A percentile compares a stretch with the other conserved stretches of the same genome.
These are phyloP conservation scores for Sturmia bella DNA, from an alignment of 2,888 invertebrate genomes.

Conservation along the genomic window DNA sequence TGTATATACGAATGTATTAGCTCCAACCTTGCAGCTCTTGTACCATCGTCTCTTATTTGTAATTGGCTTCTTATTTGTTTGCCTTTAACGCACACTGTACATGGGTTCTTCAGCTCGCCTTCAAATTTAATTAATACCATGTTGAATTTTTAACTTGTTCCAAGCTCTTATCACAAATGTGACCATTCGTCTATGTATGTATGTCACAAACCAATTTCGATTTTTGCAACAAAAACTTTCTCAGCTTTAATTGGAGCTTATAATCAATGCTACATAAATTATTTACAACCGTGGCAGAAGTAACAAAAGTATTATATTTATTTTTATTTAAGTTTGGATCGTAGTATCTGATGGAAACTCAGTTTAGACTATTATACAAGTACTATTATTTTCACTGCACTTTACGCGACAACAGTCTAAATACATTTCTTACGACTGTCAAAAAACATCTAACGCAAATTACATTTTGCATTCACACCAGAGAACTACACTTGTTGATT, in stretches of 20 bases:
- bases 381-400: too few species aligned
- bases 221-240: too few species aligned
- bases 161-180: conserved; percentile 68
- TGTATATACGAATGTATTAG: conserved; percentile 57
- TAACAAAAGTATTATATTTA: background rate
- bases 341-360: too few species aligned
- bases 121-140: conserved; percentile 26
- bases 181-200: conserved; percentile 70
- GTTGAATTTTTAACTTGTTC: conserved; percentile 46
- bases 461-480: too few species aligned
- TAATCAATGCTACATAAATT: background rate
- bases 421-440: too few species aligned
- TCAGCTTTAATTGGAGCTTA: too few species aligned
- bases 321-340: too few species aligned
- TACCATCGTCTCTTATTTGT: conserved; percentile 44
- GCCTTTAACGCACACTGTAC: conserved; percentile 51
- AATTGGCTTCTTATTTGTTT: conserved; percentile 51
- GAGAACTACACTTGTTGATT: too few species aligned
- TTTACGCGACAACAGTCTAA: too few species aligned
- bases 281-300: background rate
- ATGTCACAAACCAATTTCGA: background rate
- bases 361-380: too few species aligned
- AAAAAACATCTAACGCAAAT: too few species aligned
- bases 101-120: conserved; percentile 2
- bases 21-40: conserved; percentile 46